Evolutionary conservation across 2,797 vertebrate species (phyloP), one percentile per base, ranked within the genome.

Genomic region (Hapalemur alaotrensis): DNA sequence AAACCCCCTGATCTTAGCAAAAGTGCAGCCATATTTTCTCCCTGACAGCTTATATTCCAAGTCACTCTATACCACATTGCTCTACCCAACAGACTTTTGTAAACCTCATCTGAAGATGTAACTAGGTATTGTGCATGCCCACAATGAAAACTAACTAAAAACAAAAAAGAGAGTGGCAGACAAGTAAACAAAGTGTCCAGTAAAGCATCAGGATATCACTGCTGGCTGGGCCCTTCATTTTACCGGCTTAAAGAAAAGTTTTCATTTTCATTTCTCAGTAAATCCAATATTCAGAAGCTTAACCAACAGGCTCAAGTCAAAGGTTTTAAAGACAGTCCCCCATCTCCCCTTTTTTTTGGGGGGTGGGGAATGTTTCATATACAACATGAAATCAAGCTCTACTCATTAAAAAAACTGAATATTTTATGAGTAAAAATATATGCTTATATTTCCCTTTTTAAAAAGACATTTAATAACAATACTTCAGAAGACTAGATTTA

Each of bases 341-440:
- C 63, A 67, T 28, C 14, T 25, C 28, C 81, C 88, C 80, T 43
- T 65, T 32, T 78, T 89, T 63, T n/a, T n/a, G n/a, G 98, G 98
- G 97, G 97, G 98, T 98, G 98, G 96, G 98, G 98, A 98, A 97
- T 97, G 90, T 97, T 97, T 98, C 96, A 98, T 98, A 98, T 96
- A 98, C 98, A 98, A 98, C 78, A 98, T 98, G 98, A 98, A 97
- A 98, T 98, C 97, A 98, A 98, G 95, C 97, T 82, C 91, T 92
- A 15, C 93, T 97, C 97, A 92, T 96, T 96, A 94, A 92, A 98
- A 98, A 97, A 97, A 96, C 76, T 83, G 59, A 28, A 92, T 91
- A 93, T 97, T 97, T 97, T 98, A 96, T 98, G 98, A 98, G 97
- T 98, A 98, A 99, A 98, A 99, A 98, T 98, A 98, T 98, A 38